Base-by-base conservation (phyloP, 2,113 vertebrate species). In the Dasyurus viverrinus region DNA sequence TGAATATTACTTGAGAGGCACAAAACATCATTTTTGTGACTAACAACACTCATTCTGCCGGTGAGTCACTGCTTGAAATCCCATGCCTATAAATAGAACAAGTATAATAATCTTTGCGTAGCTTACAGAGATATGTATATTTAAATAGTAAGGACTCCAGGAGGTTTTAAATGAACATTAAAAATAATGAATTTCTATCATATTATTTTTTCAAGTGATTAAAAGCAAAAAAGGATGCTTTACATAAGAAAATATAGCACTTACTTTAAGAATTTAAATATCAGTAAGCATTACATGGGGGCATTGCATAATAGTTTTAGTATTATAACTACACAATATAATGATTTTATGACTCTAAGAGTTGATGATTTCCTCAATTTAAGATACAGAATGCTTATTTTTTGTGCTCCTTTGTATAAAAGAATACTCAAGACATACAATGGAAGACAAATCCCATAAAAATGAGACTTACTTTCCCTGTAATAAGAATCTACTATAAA, bases 361-460 rank as follows among this genome's bases (percentile, higher is more conserved):
- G 60, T 16, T 36, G 60, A 36, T 11, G 16, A 30, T 68, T 68
- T 68, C 36, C 60, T 68, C 30, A 68, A 11, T 36, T 68, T 68
- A 36, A 68, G 30, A 14, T 68, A 36, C 3, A 68, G 36, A 68
- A 68, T 36, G 60, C 27, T 68, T 68, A 36, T 68, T 68, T 27
- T 68, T 36, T 68, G 60, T 14, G 36, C 30, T 16, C 36, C 30
- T 68, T 68, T 68, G 60, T 36, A 14, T 36, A 6, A 36, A 68
- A 68, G 60, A 68, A 68, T 36, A 36, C 60, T 68, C 60, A 68
- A 68, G 46, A 94, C 93, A 91, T 76, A n/a, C 52, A 54, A 52
- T 55, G 23, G 47, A 95, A 93, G 48, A 93, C 53, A 93, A 90
- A 36, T 27, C 47, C 91, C 36, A 42, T 1, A 26, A 48, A 22